These are phyloP conservation scores for Clavelina lepadiformis DNA, from an alignment of 23 tunicate species.

Conservation along the genomic window DNA sequence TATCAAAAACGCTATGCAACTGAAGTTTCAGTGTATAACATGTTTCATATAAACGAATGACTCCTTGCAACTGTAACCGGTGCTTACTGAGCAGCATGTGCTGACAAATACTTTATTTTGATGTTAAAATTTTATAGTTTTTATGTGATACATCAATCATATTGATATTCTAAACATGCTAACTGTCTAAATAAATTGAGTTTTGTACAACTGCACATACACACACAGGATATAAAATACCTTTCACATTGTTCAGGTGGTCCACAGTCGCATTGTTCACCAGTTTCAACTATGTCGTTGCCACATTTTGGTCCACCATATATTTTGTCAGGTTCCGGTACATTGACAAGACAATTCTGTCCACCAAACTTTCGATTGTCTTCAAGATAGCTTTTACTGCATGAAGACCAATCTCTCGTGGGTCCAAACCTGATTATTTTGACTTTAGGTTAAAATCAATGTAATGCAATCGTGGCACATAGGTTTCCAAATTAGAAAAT, in stretches of 20 bases:
- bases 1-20: not conserved
- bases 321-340: conserved; percentile 53
- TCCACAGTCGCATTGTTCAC: conserved; percentile 83
- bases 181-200: too few relatives aligned
- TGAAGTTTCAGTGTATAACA: not conserved
- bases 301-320: conserved; percentile 80
- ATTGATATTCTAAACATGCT: too few relatives aligned
- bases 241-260: conserved; percentile 47
- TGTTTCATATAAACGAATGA: not conserved
- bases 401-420: conserved; percentile 62
- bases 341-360: conserved; percentile 62
- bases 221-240: too few relatives aligned
- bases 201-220: too few relatives aligned
- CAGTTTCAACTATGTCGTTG: conserved; percentile 54
- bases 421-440: not conserved
- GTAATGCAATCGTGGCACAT: too few relatives aligned
- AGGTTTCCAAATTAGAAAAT: too few relatives aligned
- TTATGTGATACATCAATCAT: too few relatives aligned
- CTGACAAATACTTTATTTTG: too few relatives aligned
- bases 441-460: not conserved
- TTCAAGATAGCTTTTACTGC: conserved; percentile 53
- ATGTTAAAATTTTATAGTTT: too few relatives aligned
- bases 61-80: too few relatives aligned
- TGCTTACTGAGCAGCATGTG: too few relatives aligned
- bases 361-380: conserved; percentile 34